Percentiles rank a stretch among this genome's conserved stretches.
phyloP scores from a whole-genome alignment of 2,888 invertebrate genomes.

The Epiblema foenella region DNA sequence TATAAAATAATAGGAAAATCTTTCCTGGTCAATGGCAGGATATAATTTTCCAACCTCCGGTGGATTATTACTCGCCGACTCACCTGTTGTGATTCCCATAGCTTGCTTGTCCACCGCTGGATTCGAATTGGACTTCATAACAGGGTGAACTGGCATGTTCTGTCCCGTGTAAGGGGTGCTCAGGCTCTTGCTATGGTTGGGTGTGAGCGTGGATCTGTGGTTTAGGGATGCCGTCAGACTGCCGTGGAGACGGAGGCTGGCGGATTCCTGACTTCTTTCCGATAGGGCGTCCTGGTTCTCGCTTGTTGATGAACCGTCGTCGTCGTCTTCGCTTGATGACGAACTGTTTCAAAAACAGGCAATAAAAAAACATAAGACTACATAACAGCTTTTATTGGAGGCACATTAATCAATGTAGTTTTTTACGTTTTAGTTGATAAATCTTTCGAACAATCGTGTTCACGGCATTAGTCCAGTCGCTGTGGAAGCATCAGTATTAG shows the following conservation, averaged over 20 bases:
- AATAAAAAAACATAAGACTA: background rate
- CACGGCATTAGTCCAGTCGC: too few species aligned
- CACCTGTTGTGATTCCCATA: conserved; percentile 79
- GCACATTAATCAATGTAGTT: too few species aligned
- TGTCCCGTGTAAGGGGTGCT: conserved; percentile 78
- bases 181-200: conserved; percentile 76
- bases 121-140: conserved; percentile 81
- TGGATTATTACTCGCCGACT: conserved; percentile 43
- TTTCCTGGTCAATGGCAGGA: background rate
- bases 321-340: conserved; percentile 89
- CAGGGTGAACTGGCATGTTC: conserved; percentile 74
- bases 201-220: conserved; percentile 63
- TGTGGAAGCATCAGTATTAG: too few species aligned
- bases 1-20: too few species aligned
- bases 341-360: conserved; percentile 80
- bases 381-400: too few species aligned
- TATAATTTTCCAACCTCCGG: background rate
- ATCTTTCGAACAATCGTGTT: too few species aligned
- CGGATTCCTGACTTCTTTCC: conserved; percentile 72
- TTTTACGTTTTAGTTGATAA: too few species aligned
- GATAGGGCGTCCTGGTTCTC: conserved; percentile 78
- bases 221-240: conserved; percentile 58
- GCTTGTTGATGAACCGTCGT: conserved; percentile 81
- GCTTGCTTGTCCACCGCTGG: conserved; percentile 82
- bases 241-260: conserved; percentile 61